Conservation (phyloP, 1,140 invertebrate genomes). For the Calosoma granatense region DNA sequence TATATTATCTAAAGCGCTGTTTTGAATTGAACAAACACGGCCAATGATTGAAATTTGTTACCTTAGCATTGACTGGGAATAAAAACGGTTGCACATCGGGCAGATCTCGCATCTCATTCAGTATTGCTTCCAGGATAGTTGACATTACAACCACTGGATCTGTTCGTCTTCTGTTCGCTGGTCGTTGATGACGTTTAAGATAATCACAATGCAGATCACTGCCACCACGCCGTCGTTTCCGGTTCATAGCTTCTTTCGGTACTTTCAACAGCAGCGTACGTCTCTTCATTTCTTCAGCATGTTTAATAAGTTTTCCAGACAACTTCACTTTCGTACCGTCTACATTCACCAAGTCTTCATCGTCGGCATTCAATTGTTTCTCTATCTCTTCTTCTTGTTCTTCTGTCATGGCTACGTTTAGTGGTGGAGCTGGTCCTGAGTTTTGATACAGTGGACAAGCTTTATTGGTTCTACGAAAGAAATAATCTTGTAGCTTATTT, state of each 20-base stretch:
- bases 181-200: slow-evolving; percentile 74
- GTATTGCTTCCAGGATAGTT: slow-evolving; percentile 82
- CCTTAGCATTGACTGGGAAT: slow-evolving; percentile 89
- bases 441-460: slow-evolving; percentile 88
- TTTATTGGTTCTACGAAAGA: slow-evolving; percentile 71
- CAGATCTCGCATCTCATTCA: slow-evolving; percentile 88
- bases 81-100: slow-evolving; percentile 89
- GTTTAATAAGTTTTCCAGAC: slow-evolving; percentile 71
- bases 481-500: slow-evolving; percentile 11
- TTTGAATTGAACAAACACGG: neutral
- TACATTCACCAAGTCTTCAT: slow-evolving; percentile 82
- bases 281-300: slow-evolving; percentile 70
- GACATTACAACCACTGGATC: slow-evolving; percentile 94
- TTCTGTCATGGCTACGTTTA: slow-evolving; percentile 68
- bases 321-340: slow-evolving; percentile 84
- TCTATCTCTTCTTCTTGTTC: slow-evolving; percentile 77
- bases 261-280: slow-evolving; percentile 74
- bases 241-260: slow-evolving; percentile 60
- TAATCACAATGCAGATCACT: slow-evolving; percentile 86
- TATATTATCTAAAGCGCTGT: neutral
- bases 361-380: slow-evolving; percentile 60
- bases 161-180: slow-evolving; percentile 86
- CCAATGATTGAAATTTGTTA: slow-evolving; percentile 28
- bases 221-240: slow-evolving; percentile 51
- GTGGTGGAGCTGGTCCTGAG: slow-evolving; percentile 44